Percentiles rank a stretch among this genome's conserved stretches.
These are phyloP conservation scores for Monodelphis domestica DNA, from an alignment of 2,797 vertebrate species.

Conservation along the genomic window DNA sequence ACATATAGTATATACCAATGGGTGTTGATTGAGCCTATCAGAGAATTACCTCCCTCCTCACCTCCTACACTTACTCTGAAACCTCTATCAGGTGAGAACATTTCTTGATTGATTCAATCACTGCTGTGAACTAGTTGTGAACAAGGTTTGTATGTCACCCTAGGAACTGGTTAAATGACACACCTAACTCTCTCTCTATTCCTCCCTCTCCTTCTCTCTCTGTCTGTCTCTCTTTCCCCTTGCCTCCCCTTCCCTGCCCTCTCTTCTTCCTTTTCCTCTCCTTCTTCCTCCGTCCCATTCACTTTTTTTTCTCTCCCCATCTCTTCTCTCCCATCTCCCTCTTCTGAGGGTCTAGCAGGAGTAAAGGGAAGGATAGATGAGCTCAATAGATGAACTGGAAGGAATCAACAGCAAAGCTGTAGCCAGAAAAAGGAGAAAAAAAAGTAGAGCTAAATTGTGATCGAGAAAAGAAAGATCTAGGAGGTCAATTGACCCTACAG, in stretches of 20 bases:
- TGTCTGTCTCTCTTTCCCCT: no score
- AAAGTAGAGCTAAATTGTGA: background rate
- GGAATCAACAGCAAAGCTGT: background rate
- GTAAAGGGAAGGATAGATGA: background rate
- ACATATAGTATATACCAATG: background rate
- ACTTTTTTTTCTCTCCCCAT: background rate
- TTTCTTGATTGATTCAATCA: background rate
- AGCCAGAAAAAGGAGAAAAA: background rate
- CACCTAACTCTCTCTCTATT: background rate
- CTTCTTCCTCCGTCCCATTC: no score
- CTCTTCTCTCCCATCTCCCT: no score
- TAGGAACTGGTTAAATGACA: background rate
- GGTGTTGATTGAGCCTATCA: background rate
- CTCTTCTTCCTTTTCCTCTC: no score
- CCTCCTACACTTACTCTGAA: background rate
- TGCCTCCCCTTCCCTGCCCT: no score
- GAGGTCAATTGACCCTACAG: background rate
- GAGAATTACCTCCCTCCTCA: background rate
- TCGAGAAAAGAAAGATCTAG: background rate
- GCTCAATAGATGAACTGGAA: background rate
- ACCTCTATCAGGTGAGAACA: background rate
- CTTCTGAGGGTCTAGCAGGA: background rate
- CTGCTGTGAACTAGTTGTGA: background rate
- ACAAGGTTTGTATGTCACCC: background rate
- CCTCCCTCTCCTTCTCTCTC: no score